Percentiles rank a stretch among this genome's conserved stretches.
These are phyloP conservation scores for Pseudochirops corinnae DNA, from an alignment of 2,797 vertebrate genomes.

Conservation along the genomic window DNA sequence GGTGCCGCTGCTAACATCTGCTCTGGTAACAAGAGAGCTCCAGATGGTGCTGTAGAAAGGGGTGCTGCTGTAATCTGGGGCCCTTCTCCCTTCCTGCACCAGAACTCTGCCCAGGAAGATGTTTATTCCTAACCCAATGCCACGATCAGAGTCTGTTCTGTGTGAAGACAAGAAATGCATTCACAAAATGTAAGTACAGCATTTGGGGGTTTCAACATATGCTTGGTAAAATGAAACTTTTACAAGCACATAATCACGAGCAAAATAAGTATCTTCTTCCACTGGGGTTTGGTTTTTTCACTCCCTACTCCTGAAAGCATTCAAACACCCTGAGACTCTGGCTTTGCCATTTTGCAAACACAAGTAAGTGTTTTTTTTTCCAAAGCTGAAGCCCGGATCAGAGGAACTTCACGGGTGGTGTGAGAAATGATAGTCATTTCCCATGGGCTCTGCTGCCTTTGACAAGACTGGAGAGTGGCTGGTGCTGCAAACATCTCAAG, in stretches of 20 bases:
- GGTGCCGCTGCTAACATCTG: slow-evolving; percentile 50
- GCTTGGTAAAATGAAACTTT: slow-evolving; percentile 71
- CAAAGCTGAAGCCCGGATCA: slow-evolving; percentile 53
- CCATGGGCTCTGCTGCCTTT: background rate
- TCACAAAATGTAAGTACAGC: slow-evolving; percentile 67
- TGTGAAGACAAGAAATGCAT: slow-evolving; percentile 78
- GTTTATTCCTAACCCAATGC: slow-evolving; percentile 33
- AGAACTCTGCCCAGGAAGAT: slow-evolving; percentile 66
- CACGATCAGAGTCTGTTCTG: slow-evolving; percentile 63
- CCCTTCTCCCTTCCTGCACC: slow-evolving; percentile 65
- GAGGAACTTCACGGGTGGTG: slow-evolving; percentile 63
- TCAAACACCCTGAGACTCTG: slow-evolving; percentile 55
- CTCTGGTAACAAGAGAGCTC: slow-evolving; percentile 75
- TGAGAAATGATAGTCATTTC: slow-evolving; percentile 43
- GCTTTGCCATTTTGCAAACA: slow-evolving; percentile 50
- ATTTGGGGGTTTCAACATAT: slow-evolving; percentile 73
- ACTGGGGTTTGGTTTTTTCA: slow-evolving; percentile 13
- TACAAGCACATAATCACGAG: slow-evolving; percentile 62
- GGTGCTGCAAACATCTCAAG: slow-evolving; percentile 1
- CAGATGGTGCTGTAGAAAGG: slow-evolving; percentile 64
- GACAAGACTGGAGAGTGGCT: slow-evolving; percentile 19
- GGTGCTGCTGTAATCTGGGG: slow-evolving; percentile 57
- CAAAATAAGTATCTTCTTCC: slow-evolving; percentile 70
- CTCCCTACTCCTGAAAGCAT: slow-evolving; percentile 57
- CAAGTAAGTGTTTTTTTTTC: slow-evolving; percentile 46